A percentile compares a stretch with the other conserved stretches of the same genome.
Conservation (phyloP, 23 tunicate species). For the Botrylloides violaceus region DNA sequence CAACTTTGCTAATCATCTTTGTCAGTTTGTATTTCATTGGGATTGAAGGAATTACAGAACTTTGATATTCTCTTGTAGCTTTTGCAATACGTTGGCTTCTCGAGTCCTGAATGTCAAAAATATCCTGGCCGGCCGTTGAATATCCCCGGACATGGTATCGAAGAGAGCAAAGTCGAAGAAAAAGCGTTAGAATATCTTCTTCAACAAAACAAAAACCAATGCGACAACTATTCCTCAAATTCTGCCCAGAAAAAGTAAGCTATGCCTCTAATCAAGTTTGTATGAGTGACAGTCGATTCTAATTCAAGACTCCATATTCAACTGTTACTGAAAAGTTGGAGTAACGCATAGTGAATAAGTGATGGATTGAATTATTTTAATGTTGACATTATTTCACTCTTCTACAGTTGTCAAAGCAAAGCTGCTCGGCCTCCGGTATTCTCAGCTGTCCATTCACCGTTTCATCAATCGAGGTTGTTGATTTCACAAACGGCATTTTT, state of each 20-base stretch:
- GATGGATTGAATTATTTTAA: no score
- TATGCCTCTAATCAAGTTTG: neutral
- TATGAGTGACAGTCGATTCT: neutral
- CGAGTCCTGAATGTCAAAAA: conserved; percentile 75
- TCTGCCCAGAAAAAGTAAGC: conserved; percentile 29
- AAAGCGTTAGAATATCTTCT: conserved; percentile 33
- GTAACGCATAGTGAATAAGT: no score
- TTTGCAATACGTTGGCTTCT: conserved; percentile 57
- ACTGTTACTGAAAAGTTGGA: no score
- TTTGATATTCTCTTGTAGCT: no score
- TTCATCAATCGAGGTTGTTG: conserved; percentile 65
- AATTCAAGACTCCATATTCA: no score
- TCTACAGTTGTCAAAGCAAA: conserved; percentile 34
- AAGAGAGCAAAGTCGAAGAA: conserved; percentile 25
- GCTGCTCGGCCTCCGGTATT: conserved; percentile 22
- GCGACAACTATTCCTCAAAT: conserved; percentile 27
- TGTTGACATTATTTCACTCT: conserved; percentile 5
- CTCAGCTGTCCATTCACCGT: conserved; percentile 30
- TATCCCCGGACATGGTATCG: conserved; percentile 32
- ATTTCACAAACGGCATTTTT: conserved; percentile 74
- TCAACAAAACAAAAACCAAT: conserved; percentile 37
- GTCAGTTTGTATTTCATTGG: no score
- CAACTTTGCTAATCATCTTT: no score
- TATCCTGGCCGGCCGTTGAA: conserved; percentile 60
- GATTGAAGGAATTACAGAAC: no score